Evolutionary conservation across 2,888 invertebrate genomes (phyloP), one percentile per base, ranked within the genome.

Genomic region (Rhorus exstirpatorius): DNA sequence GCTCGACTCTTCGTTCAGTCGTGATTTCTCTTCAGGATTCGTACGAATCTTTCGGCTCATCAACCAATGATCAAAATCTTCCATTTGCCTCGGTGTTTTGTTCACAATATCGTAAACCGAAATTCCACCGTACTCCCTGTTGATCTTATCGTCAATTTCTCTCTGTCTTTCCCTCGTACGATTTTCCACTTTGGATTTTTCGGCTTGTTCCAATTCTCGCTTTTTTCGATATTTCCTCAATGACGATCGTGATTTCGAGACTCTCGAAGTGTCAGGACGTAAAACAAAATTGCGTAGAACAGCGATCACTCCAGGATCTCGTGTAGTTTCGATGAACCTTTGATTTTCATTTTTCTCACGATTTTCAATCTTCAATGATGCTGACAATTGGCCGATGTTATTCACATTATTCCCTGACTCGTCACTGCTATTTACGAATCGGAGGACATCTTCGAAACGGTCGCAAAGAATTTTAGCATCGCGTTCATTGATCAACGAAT

Each of bases 81-180:
- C 65, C 3, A 65, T 51, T 44, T 77, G 63, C 17, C 58, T 41
- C 19, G 78, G 74, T 46, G 75, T 46, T 61, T 84, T 65, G 7
- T 74, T 78, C 1, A 63, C 24, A 26, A 81, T 63, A 49, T 78
- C 71, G 41, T 74, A 58, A 19, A 68, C 46, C 0, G 44, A 61
- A 63, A 74, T 51, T 55, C 58, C 46, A 44, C 14, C 19, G 7
- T 38, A 38, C 31, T 31, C 24, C 8, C 26, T 44, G 1, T 38
- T n/a, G 4, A 10, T 31, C 1, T n/a, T 51, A 0, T n/a, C 14
- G 3, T 17, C 21, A 12, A 49, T 31, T 55, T 17, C 12, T 6
- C 7, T 14, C 41, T 17, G 17, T 6, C 7, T 14, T 53, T 63
- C 24, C 14, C 41, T 24, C 31, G 10, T 49, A 17, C 6, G 14